These are phyloP conservation scores for Heliothis subflexa DNA, from an alignment of 1,140 invertebrate genomes.

Conservation along the genomic window DNA sequence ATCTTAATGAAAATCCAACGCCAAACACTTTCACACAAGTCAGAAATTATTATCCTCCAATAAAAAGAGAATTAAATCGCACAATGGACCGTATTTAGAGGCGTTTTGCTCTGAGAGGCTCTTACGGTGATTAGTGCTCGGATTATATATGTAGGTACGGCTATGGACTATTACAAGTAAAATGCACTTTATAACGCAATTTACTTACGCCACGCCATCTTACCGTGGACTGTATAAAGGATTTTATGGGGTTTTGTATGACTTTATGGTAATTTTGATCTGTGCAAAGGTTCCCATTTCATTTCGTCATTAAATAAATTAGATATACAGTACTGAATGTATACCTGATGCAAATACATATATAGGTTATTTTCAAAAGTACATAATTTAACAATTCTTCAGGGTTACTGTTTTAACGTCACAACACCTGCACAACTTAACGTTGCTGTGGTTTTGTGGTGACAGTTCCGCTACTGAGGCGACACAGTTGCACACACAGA, in stretches of 20 bases:
- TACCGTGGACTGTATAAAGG: background rate
- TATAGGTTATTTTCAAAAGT: no score
- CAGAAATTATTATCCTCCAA: conserved; percentile 36
- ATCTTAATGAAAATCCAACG: conserved; percentile 46
- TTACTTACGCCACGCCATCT: no score
- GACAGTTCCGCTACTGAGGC: no score
- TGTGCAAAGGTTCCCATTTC: no score
- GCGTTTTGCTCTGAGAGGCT: conserved; percentile 20
- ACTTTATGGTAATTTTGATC: background rate
- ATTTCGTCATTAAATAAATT: no score
- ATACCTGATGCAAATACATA: no score
- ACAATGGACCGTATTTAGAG: conserved; percentile 30
- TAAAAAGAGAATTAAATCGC: conserved; percentile 42
- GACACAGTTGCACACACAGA: no score
- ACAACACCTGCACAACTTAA: no score
- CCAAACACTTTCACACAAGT: conserved; percentile 43
- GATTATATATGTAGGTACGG: conserved; percentile 19
- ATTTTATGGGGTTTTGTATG: background rate
- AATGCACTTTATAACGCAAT: background rate
- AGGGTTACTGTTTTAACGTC: no score
- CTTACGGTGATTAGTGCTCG: conserved; percentile 3
- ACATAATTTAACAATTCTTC: no score
- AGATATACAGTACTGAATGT: no score
- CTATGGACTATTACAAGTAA: background rate
- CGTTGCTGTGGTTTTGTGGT: no score